Evolutionary conservation across 2,888 invertebrate species (phyloP), one percentile per base, ranked within the genome.

Genomic region (Drosophila neotestacea): DNA sequence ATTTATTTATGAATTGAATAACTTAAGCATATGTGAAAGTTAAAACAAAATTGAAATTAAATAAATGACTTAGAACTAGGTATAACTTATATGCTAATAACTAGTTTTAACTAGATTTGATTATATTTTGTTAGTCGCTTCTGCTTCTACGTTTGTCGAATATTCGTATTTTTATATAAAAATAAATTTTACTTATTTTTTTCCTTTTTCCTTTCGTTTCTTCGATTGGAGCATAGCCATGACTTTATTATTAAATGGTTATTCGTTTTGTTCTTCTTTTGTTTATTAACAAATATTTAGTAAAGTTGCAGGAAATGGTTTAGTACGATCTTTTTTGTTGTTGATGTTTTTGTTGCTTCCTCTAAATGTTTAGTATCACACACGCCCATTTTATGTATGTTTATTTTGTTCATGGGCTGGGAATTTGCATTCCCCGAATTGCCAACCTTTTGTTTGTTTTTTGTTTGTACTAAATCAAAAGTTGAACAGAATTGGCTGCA

Each of bases 311-410:
- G 64, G 70, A 71, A 71, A 63, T 71, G 62, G 50, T 64, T 75
- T 75, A 77, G 69, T 73, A 64, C 64, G 74, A 52, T 36, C 16
- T 62, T 56, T 55, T 48, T 63, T 64, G 36, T 68, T 70, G 42
- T 59, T 74, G 54, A 77, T 72, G 78, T 70, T 87, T 70, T 55
- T 74, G 54, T 78, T 72, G 81, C 75, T 87, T 71, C 54, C 71
- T 75, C 79, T 90, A 81, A 74, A 77, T 77, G 67, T 80, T 90
- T 87, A 90, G 89, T 86, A 85, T 88, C 90, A 88, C 89, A 90
- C 85, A 78, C 75, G 78, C 80, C 87, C 72, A 56, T 70, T 88
- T 72, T 52, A 61, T 32, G 44, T 63, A 58, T 44, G n/a, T 36
- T 58, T 34, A 11, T 16, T 68, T 63, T 62, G 41, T 59, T 50